These are phyloP conservation scores for Premnoplex brunnescens DNA, from an alignment of 2,797 vertebrate genomes.

Conservation along the genomic window DNA sequence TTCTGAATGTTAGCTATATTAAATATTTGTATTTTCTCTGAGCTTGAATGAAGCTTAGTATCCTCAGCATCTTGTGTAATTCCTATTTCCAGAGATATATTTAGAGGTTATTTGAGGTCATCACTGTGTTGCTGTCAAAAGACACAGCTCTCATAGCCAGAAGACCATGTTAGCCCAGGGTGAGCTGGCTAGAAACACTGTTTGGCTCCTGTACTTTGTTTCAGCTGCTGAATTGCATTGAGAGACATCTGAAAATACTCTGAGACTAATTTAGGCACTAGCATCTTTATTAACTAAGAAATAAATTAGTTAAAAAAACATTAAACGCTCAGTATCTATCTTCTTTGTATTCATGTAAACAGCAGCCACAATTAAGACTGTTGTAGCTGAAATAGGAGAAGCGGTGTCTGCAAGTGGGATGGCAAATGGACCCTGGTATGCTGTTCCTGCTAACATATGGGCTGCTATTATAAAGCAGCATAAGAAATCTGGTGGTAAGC, in stretches of 20 bases:
- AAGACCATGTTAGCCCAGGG: background rate
- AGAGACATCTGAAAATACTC: background rate
- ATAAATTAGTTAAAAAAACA: background rate
- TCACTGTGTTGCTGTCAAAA: constrained; percentile 3
- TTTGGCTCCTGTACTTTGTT: background rate
- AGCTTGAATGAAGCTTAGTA: constrained; percentile 32
- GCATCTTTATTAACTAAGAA: background rate
- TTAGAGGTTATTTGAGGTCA: constrained; percentile 55
- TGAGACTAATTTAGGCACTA: background rate
- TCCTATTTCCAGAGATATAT: constrained; percentile 29
- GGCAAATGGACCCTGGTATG: background rate
- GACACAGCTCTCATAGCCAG: background rate
- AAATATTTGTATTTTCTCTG: constrained; percentile 38
- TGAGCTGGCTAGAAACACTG: constrained; percentile 16
- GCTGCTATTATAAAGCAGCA: background rate
- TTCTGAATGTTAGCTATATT: constrained; percentile 16
- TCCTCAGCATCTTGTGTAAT: constrained; percentile 31
- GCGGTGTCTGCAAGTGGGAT: background rate
- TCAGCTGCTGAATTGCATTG: background rate
- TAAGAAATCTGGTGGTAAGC: background rate
- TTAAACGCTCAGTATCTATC: background rate
- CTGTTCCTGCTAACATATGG: background rate
- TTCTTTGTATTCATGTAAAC: background rate
- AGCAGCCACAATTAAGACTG: background rate
- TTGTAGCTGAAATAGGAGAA: background rate